phyloP scores from a whole-genome alignment of 2,888 invertebrate species.

The Hesperia comma region DNA sequence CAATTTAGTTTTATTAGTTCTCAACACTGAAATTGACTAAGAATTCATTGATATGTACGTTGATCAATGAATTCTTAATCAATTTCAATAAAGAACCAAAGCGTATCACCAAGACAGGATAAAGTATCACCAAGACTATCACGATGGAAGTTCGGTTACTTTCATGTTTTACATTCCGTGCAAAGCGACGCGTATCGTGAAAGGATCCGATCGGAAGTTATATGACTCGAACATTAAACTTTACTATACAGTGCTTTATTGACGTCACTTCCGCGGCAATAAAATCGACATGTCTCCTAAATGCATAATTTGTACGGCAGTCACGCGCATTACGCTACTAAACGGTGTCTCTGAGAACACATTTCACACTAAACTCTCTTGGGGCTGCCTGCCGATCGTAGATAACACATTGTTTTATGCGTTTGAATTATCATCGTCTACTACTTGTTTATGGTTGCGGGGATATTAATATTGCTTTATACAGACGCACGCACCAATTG shows the following conservation, averaged over 20 bases:
- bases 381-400: constrained; percentile 73
- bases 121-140: neutral
- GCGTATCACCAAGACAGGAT: too few relatives aligned
- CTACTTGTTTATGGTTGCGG: constrained; percentile 74
- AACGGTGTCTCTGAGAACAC: constrained; percentile 82
- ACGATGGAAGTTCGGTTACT: constrained; percentile 1
- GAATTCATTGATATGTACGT: too few relatives aligned
- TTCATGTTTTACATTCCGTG: constrained; percentile 61
- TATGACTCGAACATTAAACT: constrained; percentile 76
- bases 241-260: constrained; percentile 79
- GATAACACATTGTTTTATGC: constrained; percentile 82
- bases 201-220: constrained; percentile 73
- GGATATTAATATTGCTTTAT: constrained; percentile 80
- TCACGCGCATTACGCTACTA: constrained; percentile 82
- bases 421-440: constrained; percentile 77
- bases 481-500: constrained; percentile 66
- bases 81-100: too few relatives aligned
- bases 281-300: constrained; percentile 81
- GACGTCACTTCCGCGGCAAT: constrained; percentile 81
- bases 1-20: too few relatives aligned
- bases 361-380: constrained; percentile 80
- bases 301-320: constrained; percentile 82
- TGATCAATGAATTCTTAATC: too few relatives aligned
- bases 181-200: constrained; percentile 56
- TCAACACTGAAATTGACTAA: too few relatives aligned